These are phyloP conservation scores for Aphidius ervi DNA, from an alignment of 1,140 invertebrate genomes.

Conservation along the genomic window DNA sequence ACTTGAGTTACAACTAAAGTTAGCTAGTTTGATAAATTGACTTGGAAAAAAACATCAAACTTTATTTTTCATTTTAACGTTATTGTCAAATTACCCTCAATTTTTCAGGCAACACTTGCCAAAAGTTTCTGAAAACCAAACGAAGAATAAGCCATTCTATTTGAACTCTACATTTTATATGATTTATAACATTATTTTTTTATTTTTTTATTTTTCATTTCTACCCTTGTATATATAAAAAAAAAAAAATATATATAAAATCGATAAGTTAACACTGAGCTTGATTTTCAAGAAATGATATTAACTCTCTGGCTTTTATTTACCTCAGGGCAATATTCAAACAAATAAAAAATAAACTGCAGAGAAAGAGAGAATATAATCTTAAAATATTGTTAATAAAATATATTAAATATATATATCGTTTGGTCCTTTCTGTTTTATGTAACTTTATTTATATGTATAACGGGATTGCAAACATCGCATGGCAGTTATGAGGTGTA, in stretches of 20 bases:
- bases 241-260: neutral
- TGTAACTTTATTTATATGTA: neutral
- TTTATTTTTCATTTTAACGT: slow-evolving; percentile 29
- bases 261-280: neutral
- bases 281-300: too few relatives aligned
- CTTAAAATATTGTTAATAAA: too few relatives aligned
- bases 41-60: slow-evolving; percentile 7
- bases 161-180: neutral
- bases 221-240: too few relatives aligned
- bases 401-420: too few relatives aligned
- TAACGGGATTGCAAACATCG: slow-evolving; percentile 1
- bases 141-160: too few relatives aligned
- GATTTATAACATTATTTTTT: neutral
- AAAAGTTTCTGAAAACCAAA: neutral
- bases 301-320: too few relatives aligned
- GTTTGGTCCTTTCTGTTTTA: too few relatives aligned
- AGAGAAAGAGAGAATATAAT: too few relatives aligned
- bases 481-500: slow-evolving; percentile 27
- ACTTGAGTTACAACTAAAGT: slow-evolving; percentile 38
- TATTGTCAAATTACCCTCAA: slow-evolving; percentile 35
- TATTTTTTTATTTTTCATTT: too few relatives aligned
- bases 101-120: slow-evolving; percentile 28
- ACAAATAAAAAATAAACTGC: too few relatives aligned
- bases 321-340: too few relatives aligned
- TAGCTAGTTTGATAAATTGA: slow-evolving; percentile 32